phyloP scores from a whole-genome alignment of 2,113 vertebrate species.

The Calidris pugnax region DNA sequence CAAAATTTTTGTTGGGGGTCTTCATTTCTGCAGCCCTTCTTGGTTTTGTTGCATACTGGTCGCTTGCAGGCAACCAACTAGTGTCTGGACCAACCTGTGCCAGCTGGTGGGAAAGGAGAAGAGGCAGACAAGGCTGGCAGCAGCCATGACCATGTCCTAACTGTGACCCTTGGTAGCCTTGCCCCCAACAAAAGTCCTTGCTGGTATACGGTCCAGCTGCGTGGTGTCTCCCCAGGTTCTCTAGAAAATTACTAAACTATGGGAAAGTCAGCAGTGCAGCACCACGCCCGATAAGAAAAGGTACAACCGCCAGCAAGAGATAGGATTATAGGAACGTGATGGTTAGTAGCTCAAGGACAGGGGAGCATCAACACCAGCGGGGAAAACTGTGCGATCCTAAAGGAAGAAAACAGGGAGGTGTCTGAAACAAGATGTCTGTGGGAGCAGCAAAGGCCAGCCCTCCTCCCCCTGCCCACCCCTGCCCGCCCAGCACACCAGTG shows the following conservation, averaged over 20 bases:
- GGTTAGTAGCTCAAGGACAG: neutral
- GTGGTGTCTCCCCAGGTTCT: accelerated
- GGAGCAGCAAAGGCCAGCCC: neutral
- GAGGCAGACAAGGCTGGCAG: neutral
- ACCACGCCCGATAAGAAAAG: neutral
- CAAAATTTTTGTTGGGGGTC: neutral
- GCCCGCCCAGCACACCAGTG: accelerated
- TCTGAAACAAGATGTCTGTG: accelerated
- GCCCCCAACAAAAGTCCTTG: neutral
- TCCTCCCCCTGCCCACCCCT: accelerated
- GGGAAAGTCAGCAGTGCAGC: neutral
- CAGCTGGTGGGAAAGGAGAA: neutral
- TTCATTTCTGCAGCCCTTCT: accelerated
- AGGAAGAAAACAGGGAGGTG: neutral
- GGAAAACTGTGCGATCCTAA: neutral
- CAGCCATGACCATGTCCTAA: neutral
- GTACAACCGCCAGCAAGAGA: neutral
- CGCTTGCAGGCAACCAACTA: neutral
- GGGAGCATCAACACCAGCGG: neutral
- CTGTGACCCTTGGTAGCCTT: neutral
- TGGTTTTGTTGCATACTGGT: neutral
- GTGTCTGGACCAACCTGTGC: neutral
- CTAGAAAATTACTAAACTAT: neutral
- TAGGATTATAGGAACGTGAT: neutral
- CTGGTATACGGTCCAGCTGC: accelerated